phyloP scores from a whole-genome alignment of 2,797 vertebrate species.

The Pampus argenteus region DNA sequence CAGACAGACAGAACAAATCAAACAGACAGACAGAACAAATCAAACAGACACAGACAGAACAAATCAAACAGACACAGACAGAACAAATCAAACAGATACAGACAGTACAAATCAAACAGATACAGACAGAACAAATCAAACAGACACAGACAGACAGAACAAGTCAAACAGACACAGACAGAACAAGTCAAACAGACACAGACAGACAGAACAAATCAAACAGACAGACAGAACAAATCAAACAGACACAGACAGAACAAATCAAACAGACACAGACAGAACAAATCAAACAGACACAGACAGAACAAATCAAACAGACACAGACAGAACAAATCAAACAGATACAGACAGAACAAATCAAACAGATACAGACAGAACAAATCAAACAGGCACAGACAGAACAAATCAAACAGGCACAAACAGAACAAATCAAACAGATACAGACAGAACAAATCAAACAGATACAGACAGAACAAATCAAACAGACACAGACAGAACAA shows the following conservation, averaged over 20 bases:
- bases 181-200: not conserved
- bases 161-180: not conserved
- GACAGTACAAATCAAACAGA: too few species aligned
- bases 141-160: not conserved
- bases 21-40: not conserved
- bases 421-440: too few species aligned
- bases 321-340: not conserved
- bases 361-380: too few species aligned
- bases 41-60: not conserved
- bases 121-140: not conserved
- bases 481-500: not conserved
- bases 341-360: conserved; percentile 15
- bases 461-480: not conserved
- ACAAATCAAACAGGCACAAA: too few species aligned
- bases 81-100: too few species aligned
- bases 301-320: not conserved
- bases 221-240: not conserved
- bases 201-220: conserved; percentile 6
- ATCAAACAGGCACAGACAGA: too few species aligned
- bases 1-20: conserved; percentile 4
- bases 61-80: not conserved
- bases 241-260: not conserved
- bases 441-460: too few species aligned
- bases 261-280: too few species aligned
- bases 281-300: not conserved